Base-by-base conservation (phyloP, 2,797 vertebrate genomes). In the Echeneis naucrates region DNA sequence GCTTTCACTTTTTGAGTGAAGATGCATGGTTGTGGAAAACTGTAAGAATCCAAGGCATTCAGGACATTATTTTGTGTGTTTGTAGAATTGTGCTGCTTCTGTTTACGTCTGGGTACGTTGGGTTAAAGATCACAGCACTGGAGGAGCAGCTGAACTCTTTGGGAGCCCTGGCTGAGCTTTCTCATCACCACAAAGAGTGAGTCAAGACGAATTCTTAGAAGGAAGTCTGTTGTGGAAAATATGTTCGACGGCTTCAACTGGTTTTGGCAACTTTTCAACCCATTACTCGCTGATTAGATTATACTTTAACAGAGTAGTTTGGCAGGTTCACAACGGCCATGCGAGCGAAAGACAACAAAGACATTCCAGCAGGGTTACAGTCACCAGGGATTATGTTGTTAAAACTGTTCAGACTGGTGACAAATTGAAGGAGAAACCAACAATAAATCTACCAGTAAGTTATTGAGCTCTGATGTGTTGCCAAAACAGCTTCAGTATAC, bases 71-170 rank as follows among this genome's bases (percentile, higher is more conserved):
- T 45, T 13, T 79, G 54, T 59, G 70, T 73, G 50, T 65, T 63
- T 79, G 21, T 60, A 96, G 96, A 64, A 71, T 92, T 47, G 17
- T 92, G 57, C 27, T 95, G 47, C 81, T 97, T 42, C 89, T 97
- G 73, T 9, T 96, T 80, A 89, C 70, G 19, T 96, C 94, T 0
- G 93, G 92, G 0, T 96, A 96, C 89, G 95, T 97, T 0, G 91
- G 93, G 1, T 80, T 96, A 59, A 91, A 91, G 57, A 95, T 97
- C 5, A 16, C 72, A 1, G 95, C 93, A 0, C 84, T 97, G 86
- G 94, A 97, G 84, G 89, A 95, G 81, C 94, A 93, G 82, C 83
- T 97, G 60, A 91, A 48, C 0, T 64, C 85, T 0, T 33, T 86
- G 68, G 92, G 87, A 21, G 84, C 91, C 0, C 72, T 88, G 90